Base-by-base conservation (phyloP, 2,888 invertebrate species). In the Lasiommata megera region DNA sequence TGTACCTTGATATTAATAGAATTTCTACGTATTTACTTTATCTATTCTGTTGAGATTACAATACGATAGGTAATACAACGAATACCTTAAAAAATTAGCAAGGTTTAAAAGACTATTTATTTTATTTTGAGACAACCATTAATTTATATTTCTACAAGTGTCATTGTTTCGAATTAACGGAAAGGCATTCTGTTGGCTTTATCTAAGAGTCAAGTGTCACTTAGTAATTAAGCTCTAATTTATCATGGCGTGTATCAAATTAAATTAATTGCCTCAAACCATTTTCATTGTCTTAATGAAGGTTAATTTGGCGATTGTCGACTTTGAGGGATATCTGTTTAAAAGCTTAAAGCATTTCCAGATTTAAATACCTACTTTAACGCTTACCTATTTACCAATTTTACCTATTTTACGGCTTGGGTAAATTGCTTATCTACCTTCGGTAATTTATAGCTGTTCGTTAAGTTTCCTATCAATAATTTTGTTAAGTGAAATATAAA, bases 201-300 rank as follows among this genome's bases (percentile, higher is more conserved):
- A 52, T 41, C 31, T 41, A 31, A 16, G 52, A 41, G 52, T 40
- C 41, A 52, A 52, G 31, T 52, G 52, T 52, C 52, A 41, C 31
- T 31, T 31, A 41, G 40, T 41, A 41, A 52, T 52, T 41, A 52
- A 52, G 41, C 17, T 12, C 29, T 52, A 51, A 51, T 41, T 52
- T 52, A 52, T 52, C 52, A 41, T 18, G 41, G 52, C 18, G 3
- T 40, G 29, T 52, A 52, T 52, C 17, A 41, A 52, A 52, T 31
- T 50, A 28, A 50, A 37, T 37, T 37, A 50, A 50, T 50, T 28
- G 50, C 38, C 9, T 28, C 9, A 23, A 50, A 50, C 38, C 9
- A 37, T 37, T 50, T 50, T 28, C 14, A 28, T 1, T 48, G 18
- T 36, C 3, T 17, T 50, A 38, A 28, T 50, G 12, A 38, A 14